These are phyloP conservation scores for Corynorhinus townsendii DNA, from an alignment of 2,113 vertebrate species.

Conservation along the genomic window DNA sequence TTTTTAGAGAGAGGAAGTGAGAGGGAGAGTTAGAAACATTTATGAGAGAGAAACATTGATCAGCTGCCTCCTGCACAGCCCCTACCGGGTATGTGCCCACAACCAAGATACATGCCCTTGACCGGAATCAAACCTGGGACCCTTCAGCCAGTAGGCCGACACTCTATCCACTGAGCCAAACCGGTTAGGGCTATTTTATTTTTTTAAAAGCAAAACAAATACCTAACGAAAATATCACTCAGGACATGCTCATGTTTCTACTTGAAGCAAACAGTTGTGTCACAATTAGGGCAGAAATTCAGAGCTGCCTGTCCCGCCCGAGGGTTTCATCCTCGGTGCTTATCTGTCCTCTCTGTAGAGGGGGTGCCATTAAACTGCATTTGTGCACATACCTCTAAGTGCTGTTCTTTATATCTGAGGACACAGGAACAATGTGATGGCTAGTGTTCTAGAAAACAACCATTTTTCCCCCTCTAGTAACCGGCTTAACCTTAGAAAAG, in stretches of 20 bases:
- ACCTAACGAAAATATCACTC: not conserved
- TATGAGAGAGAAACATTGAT: no score
- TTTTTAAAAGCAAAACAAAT: not conserved
- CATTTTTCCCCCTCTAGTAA: not conserved
- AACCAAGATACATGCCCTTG: no score
- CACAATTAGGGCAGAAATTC: not conserved
- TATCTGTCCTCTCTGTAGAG: not conserved
- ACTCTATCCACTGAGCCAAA: no score
- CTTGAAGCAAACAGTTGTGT: not conserved
- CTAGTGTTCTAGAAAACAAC: not conserved
- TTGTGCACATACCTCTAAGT: not conserved
- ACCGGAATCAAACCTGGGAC: no score
- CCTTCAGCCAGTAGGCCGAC: no score
- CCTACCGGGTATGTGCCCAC: no score
- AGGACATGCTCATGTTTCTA: not conserved
- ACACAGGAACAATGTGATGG: not conserved
- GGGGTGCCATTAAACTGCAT: not conserved
- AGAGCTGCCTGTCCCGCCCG: not conserved
- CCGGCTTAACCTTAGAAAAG: not conserved
- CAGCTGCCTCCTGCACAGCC: no score
- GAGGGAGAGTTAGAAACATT: no score
- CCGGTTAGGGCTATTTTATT: not conserved
- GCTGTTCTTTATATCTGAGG: not conserved
- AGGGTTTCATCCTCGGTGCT: no score
- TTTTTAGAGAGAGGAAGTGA: no score